phyloP scores from a whole-genome alignment of 2,888 invertebrate species.

The Amphimallon solstitiale region DNA sequence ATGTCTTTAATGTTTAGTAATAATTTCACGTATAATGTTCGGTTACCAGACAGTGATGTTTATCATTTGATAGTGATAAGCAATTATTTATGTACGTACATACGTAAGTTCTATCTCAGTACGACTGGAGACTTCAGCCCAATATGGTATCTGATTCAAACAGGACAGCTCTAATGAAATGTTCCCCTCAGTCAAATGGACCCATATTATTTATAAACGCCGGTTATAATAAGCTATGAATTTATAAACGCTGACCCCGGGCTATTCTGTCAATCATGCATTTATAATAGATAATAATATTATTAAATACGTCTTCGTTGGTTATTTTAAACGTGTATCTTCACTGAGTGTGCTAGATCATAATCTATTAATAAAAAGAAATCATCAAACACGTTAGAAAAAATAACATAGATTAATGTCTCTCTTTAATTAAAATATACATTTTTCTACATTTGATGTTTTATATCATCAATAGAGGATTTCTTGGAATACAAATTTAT shows the following conservation, averaged over 20 bases:
- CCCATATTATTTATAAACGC: slow-evolving; percentile 31
- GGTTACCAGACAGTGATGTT: slow-evolving; percentile 21
- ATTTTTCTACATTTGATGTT: not conserved
- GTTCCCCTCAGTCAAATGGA: slow-evolving; percentile 20
- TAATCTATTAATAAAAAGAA: slow-evolving; percentile 23
- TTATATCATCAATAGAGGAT: not conserved
- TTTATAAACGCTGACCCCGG: slow-evolving; percentile 23
- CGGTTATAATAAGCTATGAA: slow-evolving; percentile 29
- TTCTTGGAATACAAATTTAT: too few relatives aligned
- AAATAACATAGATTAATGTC: not conserved
- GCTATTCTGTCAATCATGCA: slow-evolving; percentile 37
- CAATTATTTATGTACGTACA: slow-evolving; percentile 25
- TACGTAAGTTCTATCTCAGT: slow-evolving; percentile 6
- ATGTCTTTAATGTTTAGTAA: slow-evolving; percentile 12
- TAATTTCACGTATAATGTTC: slow-evolving; percentile 21
- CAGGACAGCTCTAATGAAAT: slow-evolving; percentile 7
- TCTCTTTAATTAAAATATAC: not conserved
- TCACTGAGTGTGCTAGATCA: slow-evolving; percentile 13
- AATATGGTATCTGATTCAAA: slow-evolving; percentile 26
- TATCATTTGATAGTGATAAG: slow-evolving; percentile 30
- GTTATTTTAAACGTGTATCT: slow-evolving; percentile 22
- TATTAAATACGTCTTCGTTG: slow-evolving; percentile 28
- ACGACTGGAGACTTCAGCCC: slow-evolving; percentile 4
- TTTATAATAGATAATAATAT: slow-evolving; percentile 36
- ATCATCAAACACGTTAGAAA: slow-evolving; percentile 1